phyloP scores from a whole-genome alignment of 53 echinoderm and acorn worm species.

The Stichopus horrens region DNA sequence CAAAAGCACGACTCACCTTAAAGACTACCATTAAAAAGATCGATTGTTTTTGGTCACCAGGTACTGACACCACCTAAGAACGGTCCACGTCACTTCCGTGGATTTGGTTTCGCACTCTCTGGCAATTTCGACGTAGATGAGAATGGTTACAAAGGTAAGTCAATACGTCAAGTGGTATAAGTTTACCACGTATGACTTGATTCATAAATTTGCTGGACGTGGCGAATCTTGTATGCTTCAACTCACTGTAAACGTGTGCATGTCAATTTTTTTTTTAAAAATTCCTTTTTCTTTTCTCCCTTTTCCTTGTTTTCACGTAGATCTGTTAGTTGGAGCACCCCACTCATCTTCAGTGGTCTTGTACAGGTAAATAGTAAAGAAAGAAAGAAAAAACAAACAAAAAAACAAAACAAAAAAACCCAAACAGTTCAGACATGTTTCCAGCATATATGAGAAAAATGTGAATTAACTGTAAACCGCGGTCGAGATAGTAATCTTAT shows the following conservation, averaged over 20 bases:
- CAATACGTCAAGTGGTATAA: neutral
- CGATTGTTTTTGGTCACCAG: neutral
- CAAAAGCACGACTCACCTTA: neutral
- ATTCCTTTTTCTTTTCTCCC: neutral
- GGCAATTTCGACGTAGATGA: slow-evolving; percentile 26
- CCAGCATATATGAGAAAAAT: too few relatives aligned
- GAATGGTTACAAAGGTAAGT: slow-evolving; percentile 6
- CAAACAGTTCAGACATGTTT: too few relatives aligned
- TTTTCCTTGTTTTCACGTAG: neutral
- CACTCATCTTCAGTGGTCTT: slow-evolving; percentile 7
- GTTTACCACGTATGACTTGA: neutral
- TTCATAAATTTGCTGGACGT: too few relatives aligned
- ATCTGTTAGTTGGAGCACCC: slow-evolving; percentile 18
- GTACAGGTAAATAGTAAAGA: neutral
- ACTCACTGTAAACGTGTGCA: too few relatives aligned
- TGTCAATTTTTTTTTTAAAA: neutral
- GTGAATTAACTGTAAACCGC: too few relatives aligned
- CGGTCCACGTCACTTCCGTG: neutral
- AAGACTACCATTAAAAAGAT: neutral
- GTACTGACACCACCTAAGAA: neutral
- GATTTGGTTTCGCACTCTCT: slow-evolving; percentile 14
- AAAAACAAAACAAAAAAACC: too few relatives aligned
- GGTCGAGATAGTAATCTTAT: too few relatives aligned
- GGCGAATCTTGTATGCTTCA: too few relatives aligned
- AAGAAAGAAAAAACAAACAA: too few relatives aligned